phyloP scores from a whole-genome alignment of 2,888 invertebrate genomes.

The Alviniconcha strummeri region DNA sequence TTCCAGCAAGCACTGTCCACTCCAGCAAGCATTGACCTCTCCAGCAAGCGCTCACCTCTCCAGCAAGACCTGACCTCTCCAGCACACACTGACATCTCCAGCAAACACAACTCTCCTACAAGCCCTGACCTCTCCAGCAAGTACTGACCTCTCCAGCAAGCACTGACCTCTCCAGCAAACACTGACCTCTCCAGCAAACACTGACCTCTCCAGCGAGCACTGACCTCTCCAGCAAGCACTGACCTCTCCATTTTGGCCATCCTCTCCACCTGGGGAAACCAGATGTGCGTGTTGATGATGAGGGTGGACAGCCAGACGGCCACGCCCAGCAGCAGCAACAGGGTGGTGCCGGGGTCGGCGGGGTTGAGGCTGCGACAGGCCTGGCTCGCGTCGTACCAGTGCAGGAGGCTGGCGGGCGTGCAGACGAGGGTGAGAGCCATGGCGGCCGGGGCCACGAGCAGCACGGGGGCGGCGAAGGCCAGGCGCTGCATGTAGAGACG shows the following conservation, averaged over 20 bases:
- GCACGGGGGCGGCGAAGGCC: conserved; percentile 73
- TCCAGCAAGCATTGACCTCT: too few relatives aligned
- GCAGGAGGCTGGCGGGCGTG: conserved; percentile 6
- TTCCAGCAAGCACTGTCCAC: too few relatives aligned
- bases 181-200: too few relatives aligned
- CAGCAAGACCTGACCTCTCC: too few relatives aligned
- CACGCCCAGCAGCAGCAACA: conserved; percentile 19
- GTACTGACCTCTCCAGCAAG: too few relatives aligned
- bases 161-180: too few relatives aligned
- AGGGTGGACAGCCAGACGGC: conserved; percentile 92
- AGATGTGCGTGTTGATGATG: conserved; percentile 96
- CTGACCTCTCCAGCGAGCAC: too few relatives aligned
- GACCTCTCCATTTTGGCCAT: conserved; percentile 93
- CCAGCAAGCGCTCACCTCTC: too few relatives aligned
- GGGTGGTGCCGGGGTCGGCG: neutral
- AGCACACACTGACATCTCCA: too few relatives aligned
- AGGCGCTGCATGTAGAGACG: conserved; percentile 74
- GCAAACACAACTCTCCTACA: too few relatives aligned
- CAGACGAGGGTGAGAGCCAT: conserved; percentile 31
- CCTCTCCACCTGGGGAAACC: conserved; percentile 97
- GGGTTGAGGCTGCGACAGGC: conserved; percentile 8
- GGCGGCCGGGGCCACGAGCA: conserved; percentile 65
- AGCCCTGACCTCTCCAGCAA: too few relatives aligned
- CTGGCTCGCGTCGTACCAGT: neutral
- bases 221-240: too few relatives aligned